Conservation (phyloP, 2,797 vertebrate species). For the Smutsia temminckii region DNA sequence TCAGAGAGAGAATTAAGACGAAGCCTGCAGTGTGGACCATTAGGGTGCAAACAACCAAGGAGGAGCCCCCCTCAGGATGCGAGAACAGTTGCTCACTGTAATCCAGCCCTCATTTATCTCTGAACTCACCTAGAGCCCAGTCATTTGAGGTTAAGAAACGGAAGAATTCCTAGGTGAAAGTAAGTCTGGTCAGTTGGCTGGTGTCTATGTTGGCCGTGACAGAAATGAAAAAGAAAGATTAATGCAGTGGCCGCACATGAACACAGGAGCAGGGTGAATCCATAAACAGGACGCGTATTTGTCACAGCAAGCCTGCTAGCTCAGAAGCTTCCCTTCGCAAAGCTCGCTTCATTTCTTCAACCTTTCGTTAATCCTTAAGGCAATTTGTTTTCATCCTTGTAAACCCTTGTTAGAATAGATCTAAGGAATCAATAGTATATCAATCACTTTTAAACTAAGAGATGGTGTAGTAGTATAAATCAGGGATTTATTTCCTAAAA, state of each 20-base stretch:
- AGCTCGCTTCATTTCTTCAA: neutral
- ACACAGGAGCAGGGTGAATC: neutral
- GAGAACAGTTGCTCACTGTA: neutral
- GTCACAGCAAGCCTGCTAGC: neutral
- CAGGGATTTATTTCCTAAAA: neutral
- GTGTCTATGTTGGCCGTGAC: neutral
- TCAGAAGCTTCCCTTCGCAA: neutral
- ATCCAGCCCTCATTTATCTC: neutral
- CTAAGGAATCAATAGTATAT: neutral
- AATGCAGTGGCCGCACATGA: neutral
- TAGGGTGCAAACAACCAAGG: neutral
- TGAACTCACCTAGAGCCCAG: neutral
- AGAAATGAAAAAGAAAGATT: slow-evolving; percentile 20
- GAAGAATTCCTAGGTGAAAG: neutral
- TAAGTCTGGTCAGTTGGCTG: neutral
- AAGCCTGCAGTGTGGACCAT: neutral
- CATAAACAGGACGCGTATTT: neutral
- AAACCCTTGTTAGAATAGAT: neutral
- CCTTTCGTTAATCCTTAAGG: neutral
- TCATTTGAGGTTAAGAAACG: neutral
- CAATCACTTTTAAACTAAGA: neutral
- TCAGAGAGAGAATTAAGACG: neutral
- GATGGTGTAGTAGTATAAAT: neutral
- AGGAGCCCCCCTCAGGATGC: neutral
- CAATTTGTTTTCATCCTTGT: neutral